Evolutionary conservation across 1,140 invertebrate species (phyloP).

Genomic region (Calliopsis andreniformis): DNA sequence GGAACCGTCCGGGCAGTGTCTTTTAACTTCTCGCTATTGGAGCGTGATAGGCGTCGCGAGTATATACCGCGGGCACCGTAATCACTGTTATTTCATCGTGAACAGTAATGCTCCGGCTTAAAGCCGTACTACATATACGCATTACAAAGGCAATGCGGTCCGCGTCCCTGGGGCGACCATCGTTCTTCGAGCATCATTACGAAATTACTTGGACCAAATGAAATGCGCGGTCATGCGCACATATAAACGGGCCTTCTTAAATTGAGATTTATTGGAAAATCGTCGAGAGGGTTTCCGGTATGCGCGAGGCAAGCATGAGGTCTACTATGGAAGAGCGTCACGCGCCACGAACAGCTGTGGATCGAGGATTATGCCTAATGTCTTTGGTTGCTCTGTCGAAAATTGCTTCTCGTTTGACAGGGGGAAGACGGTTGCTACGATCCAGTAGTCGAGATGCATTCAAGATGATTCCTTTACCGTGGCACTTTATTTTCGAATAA

Average conservation of each 20-base stretch:
- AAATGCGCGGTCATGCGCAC: conserved; percentile 68
- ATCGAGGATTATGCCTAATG: too few species aligned
- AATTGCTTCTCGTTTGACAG: too few species aligned
- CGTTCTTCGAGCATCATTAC: conserved; percentile 75
- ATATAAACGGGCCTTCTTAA: conserved; percentile 48
- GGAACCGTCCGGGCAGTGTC: conserved; percentile 50
- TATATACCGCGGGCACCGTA: conserved; percentile 70
- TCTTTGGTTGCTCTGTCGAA: too few species aligned
- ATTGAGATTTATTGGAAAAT: conserved; percentile 75
- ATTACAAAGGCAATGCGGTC: conserved; percentile 70
- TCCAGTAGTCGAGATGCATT: too few species aligned
- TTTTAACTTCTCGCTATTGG: conserved; percentile 67
- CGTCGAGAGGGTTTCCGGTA: conserved; percentile 43
- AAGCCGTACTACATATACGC: conserved; percentile 75
- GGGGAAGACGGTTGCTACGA: too few species aligned
- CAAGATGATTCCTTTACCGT: too few species aligned
- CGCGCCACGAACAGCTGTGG: conserved; percentile 6
- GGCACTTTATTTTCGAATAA: too few species aligned
- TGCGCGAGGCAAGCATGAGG: conserved; percentile 19
- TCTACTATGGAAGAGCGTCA: conserved; percentile 2
- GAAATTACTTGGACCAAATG: conserved; percentile 78
- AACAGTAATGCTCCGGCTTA: conserved; percentile 76
- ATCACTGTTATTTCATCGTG: conserved; percentile 79
- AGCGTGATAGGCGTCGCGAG: conserved; percentile 68
- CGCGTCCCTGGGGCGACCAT: conserved; percentile 71